Percentiles rank a stretch among this genome's conserved stretches.
phyloP scores from a whole-genome alignment of 2,888 invertebrate species.

The Molanna angustata region DNA sequence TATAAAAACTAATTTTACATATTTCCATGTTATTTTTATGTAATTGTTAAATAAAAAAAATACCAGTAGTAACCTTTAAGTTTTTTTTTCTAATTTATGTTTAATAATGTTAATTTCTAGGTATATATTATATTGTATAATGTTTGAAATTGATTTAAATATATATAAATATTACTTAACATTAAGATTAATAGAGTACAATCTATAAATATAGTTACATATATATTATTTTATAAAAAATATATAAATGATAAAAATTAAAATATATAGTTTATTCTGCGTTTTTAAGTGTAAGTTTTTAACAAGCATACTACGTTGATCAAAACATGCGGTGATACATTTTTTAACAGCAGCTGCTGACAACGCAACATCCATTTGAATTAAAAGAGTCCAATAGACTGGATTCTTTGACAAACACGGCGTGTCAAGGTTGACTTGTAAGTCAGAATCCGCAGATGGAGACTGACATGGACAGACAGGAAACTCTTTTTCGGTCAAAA shows the following conservation, averaged over 20 bases:
- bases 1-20: too few species aligned
- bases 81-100: slow-evolving; percentile 20
- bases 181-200: slow-evolving; percentile 23
- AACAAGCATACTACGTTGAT: too few species aligned
- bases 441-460: too few species aligned
- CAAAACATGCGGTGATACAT: too few species aligned
- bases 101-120: slow-evolving; percentile 15
- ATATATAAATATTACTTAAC: slow-evolving; percentile 12
- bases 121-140: slow-evolving; percentile 16
- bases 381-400: too few species aligned
- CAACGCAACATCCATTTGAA: too few species aligned
- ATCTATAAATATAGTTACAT: slow-evolving; percentile 17
- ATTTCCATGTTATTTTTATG: too few species aligned
- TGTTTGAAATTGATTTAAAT: not conserved
- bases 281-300: slow-evolving; percentile 18
- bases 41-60: slow-evolving; percentile 1
- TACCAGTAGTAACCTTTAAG: slow-evolving; percentile 25
- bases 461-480: too few species aligned
- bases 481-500: slow-evolving; percentile 9
- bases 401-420: too few species aligned
- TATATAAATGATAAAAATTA: too few species aligned
- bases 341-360: too few species aligned
- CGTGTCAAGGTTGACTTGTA: too few species aligned
- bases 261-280: slow-evolving; percentile 12
- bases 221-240: slow-evolving; percentile 12